phyloP scores from a whole-genome alignment of 2,797 vertebrate genomes.

The Acrocephalus scirpaceus region DNA sequence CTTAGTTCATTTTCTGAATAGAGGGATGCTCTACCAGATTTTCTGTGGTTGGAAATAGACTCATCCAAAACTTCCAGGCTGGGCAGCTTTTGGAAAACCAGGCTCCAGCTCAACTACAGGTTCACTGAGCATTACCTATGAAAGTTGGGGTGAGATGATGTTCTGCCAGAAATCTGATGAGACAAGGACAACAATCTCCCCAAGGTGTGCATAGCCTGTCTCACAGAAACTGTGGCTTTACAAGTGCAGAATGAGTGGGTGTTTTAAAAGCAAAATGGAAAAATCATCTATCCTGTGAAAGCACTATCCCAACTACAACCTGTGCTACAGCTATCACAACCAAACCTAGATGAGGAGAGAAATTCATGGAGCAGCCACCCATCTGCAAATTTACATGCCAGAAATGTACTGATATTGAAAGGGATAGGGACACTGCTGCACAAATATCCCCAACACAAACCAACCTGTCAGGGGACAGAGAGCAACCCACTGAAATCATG shows the following conservation, averaged over 20 bases:
- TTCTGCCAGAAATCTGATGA: neutral
- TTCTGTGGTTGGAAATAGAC: neutral
- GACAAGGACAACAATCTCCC: neutral
- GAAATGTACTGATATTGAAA: neutral
- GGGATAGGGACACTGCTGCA: neutral
- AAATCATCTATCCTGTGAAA: neutral
- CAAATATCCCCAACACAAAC: neutral
- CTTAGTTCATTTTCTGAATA: conserved; percentile 8
- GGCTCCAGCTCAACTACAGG: neutral
- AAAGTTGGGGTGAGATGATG: neutral
- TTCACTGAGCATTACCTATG: neutral
- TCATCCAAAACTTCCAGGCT: neutral
- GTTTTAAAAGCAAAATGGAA: neutral
- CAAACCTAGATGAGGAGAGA: neutral
- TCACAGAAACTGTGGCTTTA: neutral
- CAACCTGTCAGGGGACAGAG: neutral
- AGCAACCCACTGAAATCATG: neutral
- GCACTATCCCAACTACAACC: neutral
- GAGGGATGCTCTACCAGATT: conserved; percentile 15
- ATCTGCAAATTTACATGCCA: neutral
- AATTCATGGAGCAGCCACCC: neutral
- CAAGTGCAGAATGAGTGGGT: neutral
- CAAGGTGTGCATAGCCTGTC: neutral
- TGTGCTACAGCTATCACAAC: neutral
- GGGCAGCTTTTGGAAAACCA: neutral